Evolutionary conservation across 2,888 invertebrate species (phyloP).

Genomic region (Oxycera nigricornis): DNA sequence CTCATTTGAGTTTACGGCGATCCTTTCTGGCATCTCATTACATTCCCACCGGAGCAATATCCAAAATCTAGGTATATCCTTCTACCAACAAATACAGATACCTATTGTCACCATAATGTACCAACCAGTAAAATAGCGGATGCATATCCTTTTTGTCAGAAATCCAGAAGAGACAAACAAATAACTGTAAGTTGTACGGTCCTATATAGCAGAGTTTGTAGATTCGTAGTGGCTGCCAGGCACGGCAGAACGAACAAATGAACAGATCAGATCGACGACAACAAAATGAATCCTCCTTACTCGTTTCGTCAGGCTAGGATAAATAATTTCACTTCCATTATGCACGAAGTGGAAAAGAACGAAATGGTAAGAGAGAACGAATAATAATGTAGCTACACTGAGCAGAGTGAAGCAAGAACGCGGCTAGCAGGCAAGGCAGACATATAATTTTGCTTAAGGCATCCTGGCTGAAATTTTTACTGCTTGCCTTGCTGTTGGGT

Average conservation of each 20-base stretch:
- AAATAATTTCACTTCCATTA: slow-evolving; percentile 28
- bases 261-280: no score
- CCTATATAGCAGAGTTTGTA: no score
- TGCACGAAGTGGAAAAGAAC: not conserved
- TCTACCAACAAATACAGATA: no score
- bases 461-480: slow-evolving; percentile 6
- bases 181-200: no score
- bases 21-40: slow-evolving; percentile 35
- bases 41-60: slow-evolving; percentile 36
- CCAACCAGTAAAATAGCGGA: no score
- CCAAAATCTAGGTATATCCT: not conserved
- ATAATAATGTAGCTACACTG: not conserved
- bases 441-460: slow-evolving; percentile 26
- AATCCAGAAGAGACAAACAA: no score
- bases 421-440: slow-evolving; percentile 19
- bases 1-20: slow-evolving; percentile 20
- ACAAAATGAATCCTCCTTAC: not conserved
- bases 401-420: not conserved
- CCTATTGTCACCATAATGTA: no score
- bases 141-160: no score
- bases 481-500: not conserved
- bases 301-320: not conserved
- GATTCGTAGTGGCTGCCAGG: no score
- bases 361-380: not conserved
- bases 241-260: not conserved